Evolutionary conservation across 2,888 invertebrate genomes (phyloP).

Genomic region (Sarcophaga subvicina): DNA sequence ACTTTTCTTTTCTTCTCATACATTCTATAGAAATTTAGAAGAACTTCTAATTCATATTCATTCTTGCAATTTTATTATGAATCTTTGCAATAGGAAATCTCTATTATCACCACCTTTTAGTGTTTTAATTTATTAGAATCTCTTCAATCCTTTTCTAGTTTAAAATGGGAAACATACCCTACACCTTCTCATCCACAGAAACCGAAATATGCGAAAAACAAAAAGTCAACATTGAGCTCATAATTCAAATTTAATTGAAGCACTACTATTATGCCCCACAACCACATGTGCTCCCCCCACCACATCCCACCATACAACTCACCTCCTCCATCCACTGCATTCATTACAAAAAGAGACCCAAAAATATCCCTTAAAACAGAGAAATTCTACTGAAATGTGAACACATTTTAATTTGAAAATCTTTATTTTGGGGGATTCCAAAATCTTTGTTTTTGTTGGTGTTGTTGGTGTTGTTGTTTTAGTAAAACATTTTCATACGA

Average conservation of each 20-base stretch:
- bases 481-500: constrained; percentile 40
- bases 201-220: constrained; percentile 47
- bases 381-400: background rate
- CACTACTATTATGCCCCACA: constrained; percentile 29
- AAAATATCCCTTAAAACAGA: background rate
- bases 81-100: too few relatives aligned
- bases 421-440: background rate
- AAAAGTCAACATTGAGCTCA: constrained; percentile 69
- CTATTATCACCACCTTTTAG: too few relatives aligned
- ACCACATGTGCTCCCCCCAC: background rate
- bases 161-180: constrained; percentile 20
- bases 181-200: background rate
- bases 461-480: background rate
- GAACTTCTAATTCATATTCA: rapidly evolving
- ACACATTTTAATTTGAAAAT: background rate
- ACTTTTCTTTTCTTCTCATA: too few relatives aligned
- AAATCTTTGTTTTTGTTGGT: background rate
- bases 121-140: background rate
- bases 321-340: background rate
- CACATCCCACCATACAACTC: too few relatives aligned
- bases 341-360: background rate
- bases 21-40: too few relatives aligned
- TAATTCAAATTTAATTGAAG: constrained; percentile 71
- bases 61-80: too few relatives aligned
- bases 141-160: background rate